Evolutionary conservation across 2,888 invertebrate species (phyloP), one percentile per base, ranked within the genome.

Genomic region (Aricia artaxerxes): DNA sequence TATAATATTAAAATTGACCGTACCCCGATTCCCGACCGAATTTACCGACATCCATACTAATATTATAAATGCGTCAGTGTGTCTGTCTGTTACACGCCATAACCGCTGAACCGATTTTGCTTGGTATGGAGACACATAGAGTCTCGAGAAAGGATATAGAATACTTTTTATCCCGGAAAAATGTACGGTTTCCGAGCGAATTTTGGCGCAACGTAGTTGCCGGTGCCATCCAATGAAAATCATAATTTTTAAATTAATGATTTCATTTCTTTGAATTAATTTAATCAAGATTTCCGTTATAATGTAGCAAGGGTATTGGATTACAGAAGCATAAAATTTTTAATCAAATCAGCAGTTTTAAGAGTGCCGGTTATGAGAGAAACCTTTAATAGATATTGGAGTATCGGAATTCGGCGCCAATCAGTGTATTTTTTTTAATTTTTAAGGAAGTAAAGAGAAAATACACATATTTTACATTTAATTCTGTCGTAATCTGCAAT

Each of bases 301-400:
- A 69, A 35, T 69, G 35, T 35, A 11, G 5, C 64, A 11, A 69
- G 31, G 31, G 35, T 69, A 69, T 69, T 69, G 69, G 35, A 69
- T 69, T 69, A 38, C 69, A 69, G 13, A 13, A 35, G 13, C 69
- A 69, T 69, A 35, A 69, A 69, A 69, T 35, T 35, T 64, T 69
- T 35, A 69, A 69, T 69, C 5, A 35, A 69, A 35, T 69, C 35
- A 69, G 35, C 69, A 35, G 31, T 64, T 35, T 9, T 4, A 9
- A 31, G 1, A 64, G 64, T 64, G 35, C 16, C 6, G 69, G 38
- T 69, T 69, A 16, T 35, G 69, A 38, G 69, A 24, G 69, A 69
- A 69, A 24, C n/a, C 6, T 38, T 69, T 69, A 35, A 69, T 38
- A 38, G 69, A 69, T 69, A 69, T 69, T 38, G 69, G 16, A 24